Percentiles rank a stretch among this genome's conserved stretches.
phyloP scores from a whole-genome alignment of 2,888 invertebrate species.

The Anthophora plumipes region DNA sequence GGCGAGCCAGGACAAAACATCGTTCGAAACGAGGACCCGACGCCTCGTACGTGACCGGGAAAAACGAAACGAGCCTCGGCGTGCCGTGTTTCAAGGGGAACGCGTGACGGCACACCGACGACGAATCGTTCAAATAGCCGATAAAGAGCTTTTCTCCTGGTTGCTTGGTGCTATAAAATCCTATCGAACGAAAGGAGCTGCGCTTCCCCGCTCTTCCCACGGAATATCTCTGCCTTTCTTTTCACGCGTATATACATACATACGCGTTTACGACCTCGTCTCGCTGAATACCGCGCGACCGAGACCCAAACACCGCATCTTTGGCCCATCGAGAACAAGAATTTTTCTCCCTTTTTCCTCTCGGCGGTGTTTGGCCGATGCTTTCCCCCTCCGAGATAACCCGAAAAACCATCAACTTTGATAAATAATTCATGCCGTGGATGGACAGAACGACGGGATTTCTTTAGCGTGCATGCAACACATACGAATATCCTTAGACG shows the following conservation, averaged over 20 bases:
- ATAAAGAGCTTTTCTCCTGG: not conserved
- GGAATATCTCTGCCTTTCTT: too few species aligned
- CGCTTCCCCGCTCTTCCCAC: too few species aligned
- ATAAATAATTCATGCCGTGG: slow-evolving; percentile 70
- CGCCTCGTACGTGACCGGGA: slow-evolving; percentile 54
- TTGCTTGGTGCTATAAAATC: not conserved
- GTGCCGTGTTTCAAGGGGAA: slow-evolving; percentile 40
- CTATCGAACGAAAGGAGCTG: not conserved
- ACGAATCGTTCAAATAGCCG: slow-evolving; percentile 40
- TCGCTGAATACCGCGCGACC: too few species aligned
- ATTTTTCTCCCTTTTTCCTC: too few species aligned
- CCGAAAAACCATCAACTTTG: slow-evolving; percentile 1
- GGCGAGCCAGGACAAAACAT: slow-evolving; percentile 39
- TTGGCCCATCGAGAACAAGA: too few species aligned
- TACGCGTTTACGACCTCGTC: too few species aligned
- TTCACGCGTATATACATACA: too few species aligned
- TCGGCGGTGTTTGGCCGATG: not conserved
- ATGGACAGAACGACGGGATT: slow-evolving; percentile 27
- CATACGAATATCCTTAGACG: slow-evolving; percentile 54
- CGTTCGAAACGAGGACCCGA: slow-evolving; percentile 19
- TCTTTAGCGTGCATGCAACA: slow-evolving; percentile 29
- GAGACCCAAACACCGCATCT: too few species aligned
- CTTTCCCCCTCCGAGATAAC: not conserved
- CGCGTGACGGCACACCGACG: slow-evolving; percentile 60
- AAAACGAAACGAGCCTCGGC: slow-evolving; percentile 40